phyloP scores from a whole-genome alignment of 2,888 invertebrate species.

The Nymphalis polychloros region DNA sequence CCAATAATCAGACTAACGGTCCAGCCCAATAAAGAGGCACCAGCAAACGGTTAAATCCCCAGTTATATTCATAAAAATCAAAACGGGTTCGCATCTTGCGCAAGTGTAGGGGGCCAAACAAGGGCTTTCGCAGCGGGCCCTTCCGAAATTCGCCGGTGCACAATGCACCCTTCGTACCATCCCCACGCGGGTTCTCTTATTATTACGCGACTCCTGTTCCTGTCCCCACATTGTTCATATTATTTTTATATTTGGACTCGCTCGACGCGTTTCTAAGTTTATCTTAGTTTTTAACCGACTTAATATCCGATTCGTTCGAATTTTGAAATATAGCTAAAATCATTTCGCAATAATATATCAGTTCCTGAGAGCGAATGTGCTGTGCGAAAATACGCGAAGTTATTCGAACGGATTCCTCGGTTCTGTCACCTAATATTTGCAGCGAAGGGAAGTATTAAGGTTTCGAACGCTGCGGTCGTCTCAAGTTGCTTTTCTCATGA shows the following conservation, averaged over 20 bases:
- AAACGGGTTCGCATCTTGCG: conserved; percentile 81
- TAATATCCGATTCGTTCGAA: conserved; percentile 1
- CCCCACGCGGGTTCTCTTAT: conserved; percentile 80
- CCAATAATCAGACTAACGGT: conserved; percentile 45
- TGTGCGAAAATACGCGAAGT: conserved; percentile 63
- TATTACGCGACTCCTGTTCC: conserved; percentile 78
- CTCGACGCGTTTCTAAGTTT: conserved; percentile 67
- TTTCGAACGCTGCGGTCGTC: conserved; percentile 81
- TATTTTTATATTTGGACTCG: conserved; percentile 75
- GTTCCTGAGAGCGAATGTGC: conserved; percentile 30
- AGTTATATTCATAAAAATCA: conserved; percentile 75
- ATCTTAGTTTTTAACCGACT: conserved; percentile 1
- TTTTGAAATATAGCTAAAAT: conserved; percentile 5
- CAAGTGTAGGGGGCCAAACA: conserved; percentile 77
- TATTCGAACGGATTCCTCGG: conserved; percentile 64
- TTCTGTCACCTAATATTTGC: conserved; percentile 80
- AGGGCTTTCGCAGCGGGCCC: conserved; percentile 76
- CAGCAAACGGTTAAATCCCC: conserved; percentile 61
- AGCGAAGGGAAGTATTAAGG: conserved; percentile 82
- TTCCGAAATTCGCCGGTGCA: conserved; percentile 81
- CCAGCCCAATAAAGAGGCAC: conserved; percentile 60
- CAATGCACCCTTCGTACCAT: conserved; percentile 81
- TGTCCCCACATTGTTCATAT: conserved; percentile 79
- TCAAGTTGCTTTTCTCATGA: conserved; percentile 82
- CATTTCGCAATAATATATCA: conserved; percentile 7